phyloP scores from a whole-genome alignment of 2,113 vertebrate genomes.

The Lota lota region DNA sequence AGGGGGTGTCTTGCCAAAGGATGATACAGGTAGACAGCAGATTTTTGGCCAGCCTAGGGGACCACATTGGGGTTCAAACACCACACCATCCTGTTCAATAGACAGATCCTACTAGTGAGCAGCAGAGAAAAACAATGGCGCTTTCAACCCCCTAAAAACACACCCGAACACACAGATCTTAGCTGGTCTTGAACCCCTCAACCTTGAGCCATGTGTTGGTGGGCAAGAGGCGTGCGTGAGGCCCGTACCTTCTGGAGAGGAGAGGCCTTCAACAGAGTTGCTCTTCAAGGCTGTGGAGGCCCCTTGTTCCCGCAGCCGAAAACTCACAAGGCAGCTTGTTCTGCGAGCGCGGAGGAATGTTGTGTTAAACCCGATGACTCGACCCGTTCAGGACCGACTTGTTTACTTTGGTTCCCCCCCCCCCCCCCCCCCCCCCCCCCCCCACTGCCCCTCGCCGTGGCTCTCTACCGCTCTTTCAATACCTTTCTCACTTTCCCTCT shows the following conservation, averaged over 20 bases:
- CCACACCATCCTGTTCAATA: too few relatives aligned
- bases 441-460: conserved; percentile 25
- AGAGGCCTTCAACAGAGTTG: conserved; percentile 49
- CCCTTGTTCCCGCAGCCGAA: conserved; percentile 53
- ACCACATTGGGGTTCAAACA: too few relatives aligned
- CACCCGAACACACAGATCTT: too few relatives aligned
- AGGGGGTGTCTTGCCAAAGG: too few relatives aligned
- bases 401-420: conserved; percentile 67
- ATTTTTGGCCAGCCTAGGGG: too few relatives aligned
- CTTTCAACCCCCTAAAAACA: too few relatives aligned
- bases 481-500: conserved; percentile 48
- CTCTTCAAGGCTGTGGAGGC: conserved; percentile 64
- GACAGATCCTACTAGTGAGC: too few relatives aligned
- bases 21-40: too few relatives aligned
- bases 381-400: conserved; percentile 58
- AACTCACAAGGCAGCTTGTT: conserved; percentile 67
- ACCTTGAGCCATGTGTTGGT: too few relatives aligned
- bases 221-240: too few relatives aligned
- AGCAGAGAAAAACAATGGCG: too few relatives aligned
- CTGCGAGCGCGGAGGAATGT: conserved; percentile 68
- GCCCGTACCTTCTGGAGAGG: conserved; percentile 38
- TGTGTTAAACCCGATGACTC: conserved; percentile 77
- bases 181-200: too few relatives aligned
- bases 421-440: conserved; percentile 37
- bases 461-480: conserved; percentile 40